Evolutionary conservation across 2,797 vertebrate genomes (phyloP).

Genomic region (Cephalopachus bancanus): DNA sequence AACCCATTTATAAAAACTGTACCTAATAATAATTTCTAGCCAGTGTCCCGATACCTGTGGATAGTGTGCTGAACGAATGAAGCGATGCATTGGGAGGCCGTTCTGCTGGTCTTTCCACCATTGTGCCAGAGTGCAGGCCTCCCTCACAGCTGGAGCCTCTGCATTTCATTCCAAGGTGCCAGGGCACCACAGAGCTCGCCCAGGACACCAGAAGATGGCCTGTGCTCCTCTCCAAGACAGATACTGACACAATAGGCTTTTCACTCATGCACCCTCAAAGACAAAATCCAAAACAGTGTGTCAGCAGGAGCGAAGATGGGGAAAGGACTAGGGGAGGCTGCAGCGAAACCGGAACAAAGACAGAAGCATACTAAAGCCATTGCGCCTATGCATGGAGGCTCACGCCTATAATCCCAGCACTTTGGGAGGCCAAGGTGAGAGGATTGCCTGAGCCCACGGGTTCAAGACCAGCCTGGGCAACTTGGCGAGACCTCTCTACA

Average conservation of each 20-base stretch:
- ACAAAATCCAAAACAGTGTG: background rate
- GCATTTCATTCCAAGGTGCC: background rate
- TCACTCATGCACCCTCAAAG: background rate
- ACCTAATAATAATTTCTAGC: background rate
- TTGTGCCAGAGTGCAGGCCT: accelerated
- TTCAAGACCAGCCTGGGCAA: too few species aligned
- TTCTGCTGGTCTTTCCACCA: too few species aligned
- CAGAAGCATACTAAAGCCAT: background rate
- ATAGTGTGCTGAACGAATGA: too few species aligned
- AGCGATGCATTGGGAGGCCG: accelerated
- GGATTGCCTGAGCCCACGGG: too few species aligned
- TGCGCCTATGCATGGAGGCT: too few species aligned
- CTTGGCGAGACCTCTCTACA: too few species aligned
- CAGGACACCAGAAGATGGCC: background rate
- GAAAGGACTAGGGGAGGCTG: background rate
- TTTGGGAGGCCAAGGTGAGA: too few species aligned
- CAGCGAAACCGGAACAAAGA: background rate
- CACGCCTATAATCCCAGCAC: too few species aligned
- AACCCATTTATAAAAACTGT: background rate
- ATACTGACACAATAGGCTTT: background rate
- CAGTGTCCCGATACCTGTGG: too few species aligned
- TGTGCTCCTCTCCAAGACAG: background rate
- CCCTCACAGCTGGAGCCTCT: accelerated
- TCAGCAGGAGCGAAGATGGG: background rate
- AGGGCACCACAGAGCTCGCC: background rate